These are phyloP conservation scores for Morpho deidamia DNA, from an alignment of 2,888 invertebrate species.

Conservation along the genomic window DNA sequence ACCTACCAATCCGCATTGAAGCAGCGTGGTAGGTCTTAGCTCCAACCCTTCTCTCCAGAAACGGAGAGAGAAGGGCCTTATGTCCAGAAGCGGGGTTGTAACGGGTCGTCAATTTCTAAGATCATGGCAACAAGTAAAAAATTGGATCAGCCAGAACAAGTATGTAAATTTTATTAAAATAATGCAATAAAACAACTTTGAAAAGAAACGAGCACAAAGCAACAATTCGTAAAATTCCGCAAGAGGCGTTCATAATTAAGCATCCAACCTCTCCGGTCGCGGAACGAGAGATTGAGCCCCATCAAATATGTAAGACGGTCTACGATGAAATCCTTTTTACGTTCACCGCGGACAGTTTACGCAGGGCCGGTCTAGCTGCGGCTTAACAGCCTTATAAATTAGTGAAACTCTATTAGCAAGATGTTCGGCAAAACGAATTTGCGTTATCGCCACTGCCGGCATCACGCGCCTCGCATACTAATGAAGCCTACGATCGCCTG, in stretches of 20 bases:
- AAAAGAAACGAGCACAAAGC: slow-evolving; percentile 16
- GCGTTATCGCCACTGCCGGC: slow-evolving; percentile 72
- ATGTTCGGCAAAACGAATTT: slow-evolving; percentile 76
- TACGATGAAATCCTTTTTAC: slow-evolving; percentile 70
- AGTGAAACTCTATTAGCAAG: slow-evolving; percentile 78
- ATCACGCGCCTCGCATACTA: slow-evolving; percentile 67
- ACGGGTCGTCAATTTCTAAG: no score
- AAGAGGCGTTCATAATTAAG: slow-evolving; percentile 59
- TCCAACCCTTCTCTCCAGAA: no score
- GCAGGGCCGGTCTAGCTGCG: slow-evolving; percentile 42
- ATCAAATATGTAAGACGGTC: slow-evolving; percentile 68
- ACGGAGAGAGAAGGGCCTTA: no score
- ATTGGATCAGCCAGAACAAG: no score
- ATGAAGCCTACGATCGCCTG: slow-evolving; percentile 51
- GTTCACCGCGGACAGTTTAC: slow-evolving; percentile 65
- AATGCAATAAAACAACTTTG: neutral
- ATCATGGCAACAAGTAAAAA: no score
- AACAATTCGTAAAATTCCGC: slow-evolving; percentile 51
- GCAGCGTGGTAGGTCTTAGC: no score
- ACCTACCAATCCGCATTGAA: no score
- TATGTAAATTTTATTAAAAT: neutral
- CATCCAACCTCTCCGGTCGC: slow-evolving; percentile 45
- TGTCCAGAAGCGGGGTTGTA: no score
- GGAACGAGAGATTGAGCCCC: slow-evolving; percentile 53
- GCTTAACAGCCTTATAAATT: slow-evolving; percentile 76